A percentile compares a stretch with the other conserved stretches of the same genome.
phyloP scores from a whole-genome alignment of 2,113 vertebrate species.

The Rhombomys opimus region DNA sequence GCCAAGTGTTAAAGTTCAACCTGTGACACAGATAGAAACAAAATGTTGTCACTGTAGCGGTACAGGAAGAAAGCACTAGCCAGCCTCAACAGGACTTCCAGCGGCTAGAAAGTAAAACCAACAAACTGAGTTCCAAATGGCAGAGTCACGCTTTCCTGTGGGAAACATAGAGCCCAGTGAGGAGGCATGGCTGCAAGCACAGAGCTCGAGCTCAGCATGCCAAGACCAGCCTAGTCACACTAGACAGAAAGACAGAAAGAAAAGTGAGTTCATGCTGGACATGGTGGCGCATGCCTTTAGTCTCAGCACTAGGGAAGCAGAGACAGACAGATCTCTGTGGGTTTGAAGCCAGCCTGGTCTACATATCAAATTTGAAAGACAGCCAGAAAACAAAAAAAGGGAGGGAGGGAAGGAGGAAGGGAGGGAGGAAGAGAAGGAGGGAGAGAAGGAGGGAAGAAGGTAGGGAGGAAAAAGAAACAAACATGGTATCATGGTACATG shows the following conservation, averaged over 20 bases:
- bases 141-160: not conserved
- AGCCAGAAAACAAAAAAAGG: not conserved
- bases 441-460: no score
- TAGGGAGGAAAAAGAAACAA: no score
- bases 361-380: not conserved
- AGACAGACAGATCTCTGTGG: not conserved
- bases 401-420: not conserved
- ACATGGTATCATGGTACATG: no score
- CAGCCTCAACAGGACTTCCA: not conserved
- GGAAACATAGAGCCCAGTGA: not conserved
- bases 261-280: not conserved
- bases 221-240: not conserved
- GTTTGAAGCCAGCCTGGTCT: not conserved
- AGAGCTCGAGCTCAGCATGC: not conserved
- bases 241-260: no score
- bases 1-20: constrained; percentile 70
- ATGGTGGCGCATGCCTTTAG: not conserved
- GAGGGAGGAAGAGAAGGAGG: not conserved
- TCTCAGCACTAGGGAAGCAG: not conserved
- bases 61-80: not conserved
- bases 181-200: not conserved
- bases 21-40: not conserved
- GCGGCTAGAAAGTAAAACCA: not conserved
- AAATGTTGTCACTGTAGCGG: not conserved
- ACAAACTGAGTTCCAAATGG: not conserved